Evolutionary conservation across 2,113 vertebrate species (phyloP).

Genomic region (Phoxinus phoxinus): DNA sequence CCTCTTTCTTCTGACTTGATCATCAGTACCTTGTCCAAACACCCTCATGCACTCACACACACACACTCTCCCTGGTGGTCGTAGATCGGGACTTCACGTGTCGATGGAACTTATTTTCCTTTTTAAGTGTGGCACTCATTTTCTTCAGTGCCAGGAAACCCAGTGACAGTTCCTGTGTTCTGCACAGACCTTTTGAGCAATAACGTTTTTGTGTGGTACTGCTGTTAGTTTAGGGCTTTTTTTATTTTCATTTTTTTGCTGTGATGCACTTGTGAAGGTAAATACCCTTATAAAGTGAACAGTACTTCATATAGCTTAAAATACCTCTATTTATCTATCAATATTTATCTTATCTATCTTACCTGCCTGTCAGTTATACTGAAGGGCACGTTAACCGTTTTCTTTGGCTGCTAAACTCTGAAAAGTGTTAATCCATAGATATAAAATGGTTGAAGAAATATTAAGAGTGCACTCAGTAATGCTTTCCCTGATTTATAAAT

Average conservation of each 20-base stretch:
- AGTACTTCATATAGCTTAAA: conserved; percentile 64
- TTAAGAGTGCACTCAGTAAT: conserved; percentile 33
- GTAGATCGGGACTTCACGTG: conserved; percentile 65
- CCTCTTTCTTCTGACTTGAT: conserved; percentile 49
- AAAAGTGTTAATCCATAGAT: conserved; percentile 52
- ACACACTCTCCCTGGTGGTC: conserved; percentile 55
- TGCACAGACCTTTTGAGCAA: conserved; percentile 60
- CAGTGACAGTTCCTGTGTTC: conserved; percentile 41
- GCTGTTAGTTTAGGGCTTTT: conserved; percentile 43
- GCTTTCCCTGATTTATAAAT: neutral
- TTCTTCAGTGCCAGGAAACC: conserved; percentile 40
- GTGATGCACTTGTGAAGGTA: conserved; percentile 40
- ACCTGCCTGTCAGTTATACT: conserved; percentile 67
- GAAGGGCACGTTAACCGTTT: conserved; percentile 69
- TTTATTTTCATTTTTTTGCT: conserved; percentile 21
- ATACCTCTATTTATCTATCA: conserved; percentile 70
- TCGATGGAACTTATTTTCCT: conserved; percentile 56
- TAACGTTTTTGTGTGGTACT: conserved; percentile 53
- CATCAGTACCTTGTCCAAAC: conserved; percentile 54
- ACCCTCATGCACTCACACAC: conserved; percentile 3
- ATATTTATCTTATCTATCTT: conserved; percentile 60
- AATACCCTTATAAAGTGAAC: conserved; percentile 27
- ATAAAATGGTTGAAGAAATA: conserved; percentile 26
- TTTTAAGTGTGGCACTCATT: conserved; percentile 13
- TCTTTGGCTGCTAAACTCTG: conserved; percentile 76